phyloP scores from a whole-genome alignment of 1,140 invertebrate species.

The Penaeus vannamei region DNA sequence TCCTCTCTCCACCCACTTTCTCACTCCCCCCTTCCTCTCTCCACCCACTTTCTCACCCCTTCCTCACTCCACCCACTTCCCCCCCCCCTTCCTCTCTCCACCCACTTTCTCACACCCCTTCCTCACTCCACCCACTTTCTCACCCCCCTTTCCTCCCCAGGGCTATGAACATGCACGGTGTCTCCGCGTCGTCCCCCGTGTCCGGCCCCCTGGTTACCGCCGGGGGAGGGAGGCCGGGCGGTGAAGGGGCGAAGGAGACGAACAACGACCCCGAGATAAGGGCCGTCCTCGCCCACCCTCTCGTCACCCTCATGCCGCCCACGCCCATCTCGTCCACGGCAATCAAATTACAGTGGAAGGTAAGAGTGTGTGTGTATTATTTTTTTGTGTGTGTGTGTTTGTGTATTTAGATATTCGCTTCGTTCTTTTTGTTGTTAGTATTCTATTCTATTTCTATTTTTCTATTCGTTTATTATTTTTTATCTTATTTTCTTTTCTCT shows the following conservation, averaged over 20 bases:
- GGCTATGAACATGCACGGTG: conserved; percentile 66
- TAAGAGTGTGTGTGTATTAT: not conserved
- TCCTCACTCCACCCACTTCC: no score
- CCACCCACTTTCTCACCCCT: no score
- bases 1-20: no score
- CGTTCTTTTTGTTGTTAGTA: not conserved
- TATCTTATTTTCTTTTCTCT: no score
- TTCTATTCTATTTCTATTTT: no score
- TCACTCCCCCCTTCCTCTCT: no score
- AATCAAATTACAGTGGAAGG: conserved; percentile 53
- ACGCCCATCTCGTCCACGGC: conserved; percentile 52
- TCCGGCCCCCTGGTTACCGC: conserved; percentile 59
- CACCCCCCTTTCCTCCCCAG: conserved; percentile 14
- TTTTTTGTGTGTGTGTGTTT: not conserved
- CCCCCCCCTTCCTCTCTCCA: no score
- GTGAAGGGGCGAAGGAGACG: not conserved
- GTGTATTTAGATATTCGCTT: not conserved
- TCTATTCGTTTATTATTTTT: no score
- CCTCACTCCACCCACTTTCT: not conserved
- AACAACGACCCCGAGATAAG: conserved; percentile 29
- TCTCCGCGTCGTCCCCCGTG: conserved; percentile 58
- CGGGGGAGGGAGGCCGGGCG: not conserved
- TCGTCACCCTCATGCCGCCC: conserved; percentile 50
- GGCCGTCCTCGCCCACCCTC: conserved; percentile 49
- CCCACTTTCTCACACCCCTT: not conserved